A percentile compares a stretch with the other conserved stretches of the same genome.
Conservation (phyloP, 2,888 invertebrate species). For the Luperina testacea region DNA sequence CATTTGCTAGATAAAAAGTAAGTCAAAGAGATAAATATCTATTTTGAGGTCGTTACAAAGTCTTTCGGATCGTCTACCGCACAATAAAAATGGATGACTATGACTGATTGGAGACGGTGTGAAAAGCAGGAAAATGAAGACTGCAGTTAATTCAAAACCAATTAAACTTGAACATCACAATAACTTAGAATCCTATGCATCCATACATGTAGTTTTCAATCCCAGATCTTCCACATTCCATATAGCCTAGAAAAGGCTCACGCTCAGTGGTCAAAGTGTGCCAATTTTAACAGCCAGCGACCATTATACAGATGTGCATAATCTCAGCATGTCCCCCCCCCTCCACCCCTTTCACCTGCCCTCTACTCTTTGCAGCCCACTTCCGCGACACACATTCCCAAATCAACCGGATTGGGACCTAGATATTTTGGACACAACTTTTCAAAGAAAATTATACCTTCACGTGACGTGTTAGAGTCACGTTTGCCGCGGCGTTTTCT, state of each 20-base stretch:
- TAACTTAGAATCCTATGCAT: constrained; percentile 11
- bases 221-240: constrained; percentile 36
- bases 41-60: neutral
- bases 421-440: constrained; percentile 79
- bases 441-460: constrained; percentile 69
- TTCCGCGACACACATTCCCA: constrained; percentile 85
- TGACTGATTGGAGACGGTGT: neutral
- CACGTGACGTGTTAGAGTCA: constrained; percentile 56
- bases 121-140: neutral
- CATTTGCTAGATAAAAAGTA: neutral
- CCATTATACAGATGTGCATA: constrained; percentile 76
- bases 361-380: constrained; percentile 75
- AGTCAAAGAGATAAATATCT: neutral
- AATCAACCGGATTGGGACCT: constrained; percentile 86
- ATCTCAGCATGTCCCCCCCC: constrained; percentile 64
- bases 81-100: neutral
- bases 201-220: constrained; percentile 11
- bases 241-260: constrained; percentile 40
- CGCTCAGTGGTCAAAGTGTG: constrained; percentile 62
- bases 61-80: neutral
- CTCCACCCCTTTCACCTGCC: constrained; percentile 69
- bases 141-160: neutral
- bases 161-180: constrained; percentile 16
- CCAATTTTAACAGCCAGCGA: constrained; percentile 66
- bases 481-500: constrained; percentile 42